Evolutionary conservation across 2,797 vertebrate genomes (phyloP).

Genomic region (Acanthornis magna): DNA sequence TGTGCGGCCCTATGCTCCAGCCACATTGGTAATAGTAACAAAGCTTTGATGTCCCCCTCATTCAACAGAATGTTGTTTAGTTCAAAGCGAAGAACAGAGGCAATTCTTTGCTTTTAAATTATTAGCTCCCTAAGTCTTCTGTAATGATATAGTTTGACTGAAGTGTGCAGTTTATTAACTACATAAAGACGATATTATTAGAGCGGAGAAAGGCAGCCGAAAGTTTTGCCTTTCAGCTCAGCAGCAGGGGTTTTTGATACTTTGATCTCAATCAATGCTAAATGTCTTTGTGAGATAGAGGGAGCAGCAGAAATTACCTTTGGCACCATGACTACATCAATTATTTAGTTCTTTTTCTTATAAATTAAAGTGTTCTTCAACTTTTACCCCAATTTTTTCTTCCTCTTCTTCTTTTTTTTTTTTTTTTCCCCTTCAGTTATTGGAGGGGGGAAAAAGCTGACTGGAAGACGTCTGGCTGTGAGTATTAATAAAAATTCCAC

Average conservation of each 20-base stretch:
- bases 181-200: slow-evolving; percentile 91
- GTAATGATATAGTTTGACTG: slow-evolving; percentile 87
- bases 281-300: slow-evolving; percentile 86
- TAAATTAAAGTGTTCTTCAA: slow-evolving; percentile 81
- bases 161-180: slow-evolving; percentile 90
- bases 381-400: slow-evolving; percentile 67
- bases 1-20: slow-evolving; percentile 79
- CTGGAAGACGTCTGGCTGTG: slow-evolving; percentile 57
- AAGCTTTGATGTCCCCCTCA: slow-evolving; percentile 87
- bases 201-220: slow-evolving; percentile 80
- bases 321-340: slow-evolving; percentile 79
- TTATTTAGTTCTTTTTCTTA: slow-evolving; percentile 81
- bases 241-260: slow-evolving; percentile 82
- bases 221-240: slow-evolving; percentile 85
- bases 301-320: slow-evolving; percentile 80
- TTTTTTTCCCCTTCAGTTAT: background rate
- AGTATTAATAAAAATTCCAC: slow-evolving; percentile 32
- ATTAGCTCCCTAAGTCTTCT: slow-evolving; percentile 86
- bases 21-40: slow-evolving; percentile 79
- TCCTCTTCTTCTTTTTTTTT: background rate
- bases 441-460: background rate
- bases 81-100: slow-evolving; percentile 86
- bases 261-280: slow-evolving; percentile 92
- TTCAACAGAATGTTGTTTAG: slow-evolving; percentile 86
- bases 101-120: slow-evolving; percentile 85